These are phyloP conservation scores for Phenacoccus solenopsis DNA, from an alignment of 1,140 invertebrate species.

Conservation along the genomic window DNA sequence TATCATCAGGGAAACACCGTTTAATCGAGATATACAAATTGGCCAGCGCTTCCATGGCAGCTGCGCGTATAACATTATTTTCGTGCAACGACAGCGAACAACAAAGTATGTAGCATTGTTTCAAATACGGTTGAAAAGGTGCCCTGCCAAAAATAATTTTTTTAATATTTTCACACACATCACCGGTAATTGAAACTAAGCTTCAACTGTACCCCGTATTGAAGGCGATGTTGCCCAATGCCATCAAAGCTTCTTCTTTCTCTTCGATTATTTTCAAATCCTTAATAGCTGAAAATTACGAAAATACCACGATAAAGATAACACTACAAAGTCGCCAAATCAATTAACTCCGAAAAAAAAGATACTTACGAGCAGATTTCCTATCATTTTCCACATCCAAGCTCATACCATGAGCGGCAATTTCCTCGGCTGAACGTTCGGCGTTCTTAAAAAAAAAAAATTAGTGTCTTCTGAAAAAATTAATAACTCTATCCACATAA, in stretches of 20 bases:
- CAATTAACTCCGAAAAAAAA: too few species aligned
- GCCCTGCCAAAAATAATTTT: neutral
- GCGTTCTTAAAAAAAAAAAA: neutral
- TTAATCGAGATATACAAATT: constrained; percentile 3
- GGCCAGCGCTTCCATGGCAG: neutral
- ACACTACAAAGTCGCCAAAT: too few species aligned
- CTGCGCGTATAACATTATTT: neutral
- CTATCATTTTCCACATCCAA: neutral
- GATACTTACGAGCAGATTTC: neutral
- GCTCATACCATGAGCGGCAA: neutral
- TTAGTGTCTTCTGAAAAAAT: neutral
- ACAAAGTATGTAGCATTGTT: neutral
- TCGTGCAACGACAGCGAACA: neutral
- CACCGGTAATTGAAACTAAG: neutral
- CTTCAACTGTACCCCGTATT: neutral
- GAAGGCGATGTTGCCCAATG: neutral
- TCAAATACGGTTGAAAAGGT: neutral
- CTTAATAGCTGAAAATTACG: too few species aligned
- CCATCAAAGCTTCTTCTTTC: constrained; percentile 14
- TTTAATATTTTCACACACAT: too few species aligned
- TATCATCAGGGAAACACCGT: neutral
- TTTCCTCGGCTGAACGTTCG: neutral
- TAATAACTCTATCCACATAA: too few species aligned
- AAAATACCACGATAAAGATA: too few species aligned
- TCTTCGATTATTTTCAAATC: constrained; percentile 10